These are phyloP conservation scores for Carassius gibelio DNA, from an alignment of 2,113 vertebrate species.

Conservation along the genomic window DNA sequence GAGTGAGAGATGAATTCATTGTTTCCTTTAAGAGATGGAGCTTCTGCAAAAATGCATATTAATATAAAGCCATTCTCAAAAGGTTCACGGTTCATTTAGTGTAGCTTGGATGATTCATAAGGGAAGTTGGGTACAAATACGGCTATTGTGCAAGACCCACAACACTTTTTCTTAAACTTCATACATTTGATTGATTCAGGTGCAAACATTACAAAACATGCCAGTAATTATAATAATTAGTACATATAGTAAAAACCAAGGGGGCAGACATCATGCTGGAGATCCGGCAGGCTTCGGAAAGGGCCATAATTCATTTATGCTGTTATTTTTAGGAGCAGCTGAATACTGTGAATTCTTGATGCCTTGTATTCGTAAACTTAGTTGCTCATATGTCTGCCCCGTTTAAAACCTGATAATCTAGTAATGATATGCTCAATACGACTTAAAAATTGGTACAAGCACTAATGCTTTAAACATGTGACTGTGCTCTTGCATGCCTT, in stretches of 20 bases:
- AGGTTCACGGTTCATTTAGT: not conserved
- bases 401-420: conserved; percentile 6
- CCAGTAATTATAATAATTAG: not conserved
- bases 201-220: not conserved
- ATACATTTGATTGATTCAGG: not conserved
- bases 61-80: not conserved
- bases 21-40: not conserved
- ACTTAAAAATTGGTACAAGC: not conserved
- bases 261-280: conserved; percentile 1
- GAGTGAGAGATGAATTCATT: not conserved
- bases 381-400: not conserved
- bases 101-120: not conserved
- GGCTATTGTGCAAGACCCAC: not conserved
- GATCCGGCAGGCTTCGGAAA: conserved; percentile 33
- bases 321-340: conserved; percentile 49
- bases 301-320: conserved; percentile 48
- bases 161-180: not conserved
- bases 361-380: conserved; percentile 32
- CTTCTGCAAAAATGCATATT: not conserved
- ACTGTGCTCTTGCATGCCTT: not conserved
- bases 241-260: not conserved
- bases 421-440: not conserved
- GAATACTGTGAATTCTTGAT: conserved; percentile 45
- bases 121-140: not conserved
- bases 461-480: not conserved